Conservation (phyloP, 2,888 invertebrate genomes). For the Anoplius nigerrimus region DNA sequence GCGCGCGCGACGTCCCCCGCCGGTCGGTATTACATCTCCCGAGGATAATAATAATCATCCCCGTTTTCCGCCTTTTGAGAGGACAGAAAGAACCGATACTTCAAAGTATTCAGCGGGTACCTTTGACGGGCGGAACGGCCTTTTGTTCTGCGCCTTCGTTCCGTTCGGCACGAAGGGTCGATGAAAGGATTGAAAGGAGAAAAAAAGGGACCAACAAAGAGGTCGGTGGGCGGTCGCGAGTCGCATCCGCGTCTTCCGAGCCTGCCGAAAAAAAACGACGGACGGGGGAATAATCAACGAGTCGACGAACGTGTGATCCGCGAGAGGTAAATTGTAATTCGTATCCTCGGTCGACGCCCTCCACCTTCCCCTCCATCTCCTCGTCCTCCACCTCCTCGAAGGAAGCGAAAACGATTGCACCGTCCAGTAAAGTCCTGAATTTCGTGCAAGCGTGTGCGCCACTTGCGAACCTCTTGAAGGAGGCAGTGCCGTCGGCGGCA, state of each 20-base stretch:
- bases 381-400: no score
- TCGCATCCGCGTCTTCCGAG: slow-evolving; percentile 49
- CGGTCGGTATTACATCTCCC: slow-evolving; percentile 43
- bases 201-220: slow-evolving; percentile 53
- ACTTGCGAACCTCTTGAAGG: no score
- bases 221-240: slow-evolving; percentile 49
- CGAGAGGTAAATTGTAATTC: slow-evolving; percentile 44
- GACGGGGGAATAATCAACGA: slow-evolving; percentile 56
- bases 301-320: slow-evolving; percentile 54
- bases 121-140: slow-evolving; percentile 46
- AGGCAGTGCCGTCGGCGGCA: not conserved
- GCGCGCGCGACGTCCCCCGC: no score
- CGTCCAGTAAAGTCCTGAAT: not conserved
- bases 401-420: no score
- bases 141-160: slow-evolving; percentile 54
- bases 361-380: no score
- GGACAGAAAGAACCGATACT: slow-evolving; percentile 40
- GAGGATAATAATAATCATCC: slow-evolving; percentile 49
- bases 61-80: slow-evolving; percentile 30
- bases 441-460: not conserved
- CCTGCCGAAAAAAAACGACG: no score
- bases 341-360: slow-evolving; percentile 41
- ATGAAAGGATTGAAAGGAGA: slow-evolving; percentile 56
- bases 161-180: slow-evolving; percentile 48
- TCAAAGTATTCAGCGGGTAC: slow-evolving; percentile 52